A percentile compares a stretch with the other conserved stretches of the same genome.
These are phyloP conservation scores for Tyria jacobaeae DNA, from an alignment of 2,888 invertebrate genomes.

Conservation along the genomic window DNA sequence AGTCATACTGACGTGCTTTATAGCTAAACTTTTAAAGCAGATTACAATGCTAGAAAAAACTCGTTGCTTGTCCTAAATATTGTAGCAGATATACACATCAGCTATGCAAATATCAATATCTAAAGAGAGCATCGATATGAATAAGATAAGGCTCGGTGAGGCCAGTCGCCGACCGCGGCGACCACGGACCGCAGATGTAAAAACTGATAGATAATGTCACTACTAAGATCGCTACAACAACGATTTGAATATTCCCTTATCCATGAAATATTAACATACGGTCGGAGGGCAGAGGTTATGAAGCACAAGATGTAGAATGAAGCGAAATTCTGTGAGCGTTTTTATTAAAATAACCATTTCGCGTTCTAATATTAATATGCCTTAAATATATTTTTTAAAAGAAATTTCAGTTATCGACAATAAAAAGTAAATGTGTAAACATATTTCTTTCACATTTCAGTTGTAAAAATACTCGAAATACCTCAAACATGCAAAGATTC, in stretches of 20 bases:
- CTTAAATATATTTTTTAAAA: too few relatives aligned
- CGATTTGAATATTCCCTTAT: slow-evolving; percentile 10
- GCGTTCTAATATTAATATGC: background rate
- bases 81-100: background rate
- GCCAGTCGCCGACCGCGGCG: background rate
- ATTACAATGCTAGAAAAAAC: background rate
- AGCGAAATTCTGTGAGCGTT: background rate
- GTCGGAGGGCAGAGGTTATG: background rate
- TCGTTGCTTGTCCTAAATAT: too few relatives aligned
- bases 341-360: background rate
- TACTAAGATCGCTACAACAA: slow-evolving; percentile 7
- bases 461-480: too few relatives aligned
- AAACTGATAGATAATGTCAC: slow-evolving; percentile 9
- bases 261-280: background rate
- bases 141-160: background rate
- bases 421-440: too few relatives aligned
- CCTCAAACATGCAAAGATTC: too few relatives aligned
- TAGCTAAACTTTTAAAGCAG: background rate
- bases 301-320: background rate
- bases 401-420: too few relatives aligned
- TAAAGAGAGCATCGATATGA: slow-evolving; percentile 3
- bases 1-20: too few relatives aligned
- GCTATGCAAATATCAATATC: slow-evolving; percentile 6
- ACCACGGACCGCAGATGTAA: background rate
- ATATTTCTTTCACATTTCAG: too few relatives aligned